Evolutionary conservation across 2,888 invertebrate species (phyloP).

Genomic region (Epinotia demarniana): DNA sequence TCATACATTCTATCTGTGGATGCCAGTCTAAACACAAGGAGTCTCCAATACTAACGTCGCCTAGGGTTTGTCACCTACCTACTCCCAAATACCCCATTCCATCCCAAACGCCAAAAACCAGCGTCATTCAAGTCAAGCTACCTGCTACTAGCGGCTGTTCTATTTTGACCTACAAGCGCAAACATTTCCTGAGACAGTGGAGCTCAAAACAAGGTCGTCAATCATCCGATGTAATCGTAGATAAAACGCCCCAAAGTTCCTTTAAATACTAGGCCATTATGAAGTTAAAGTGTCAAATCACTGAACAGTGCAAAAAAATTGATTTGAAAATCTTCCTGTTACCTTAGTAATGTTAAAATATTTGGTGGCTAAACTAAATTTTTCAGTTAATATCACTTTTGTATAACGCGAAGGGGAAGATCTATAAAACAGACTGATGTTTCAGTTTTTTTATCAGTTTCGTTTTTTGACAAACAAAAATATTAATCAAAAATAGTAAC

Average conservation of each 20-base stretch:
- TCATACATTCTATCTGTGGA: neutral
- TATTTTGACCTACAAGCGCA: neutral
- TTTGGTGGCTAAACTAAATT: neutral
- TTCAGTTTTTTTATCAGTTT: too few species aligned
- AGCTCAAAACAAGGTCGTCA: neutral
- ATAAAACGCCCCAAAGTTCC: neutral
- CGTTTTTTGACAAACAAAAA: neutral
- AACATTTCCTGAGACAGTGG: neutral
- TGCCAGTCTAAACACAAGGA: too few species aligned
- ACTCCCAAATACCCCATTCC: too few species aligned
- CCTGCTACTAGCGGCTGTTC: neutral
- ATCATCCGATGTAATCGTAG: neutral
- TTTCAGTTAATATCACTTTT: neutral
- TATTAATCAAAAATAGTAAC: constrained; percentile 7
- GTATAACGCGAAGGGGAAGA: too few species aligned
- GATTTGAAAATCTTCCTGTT: constrained; percentile 30
- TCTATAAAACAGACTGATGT: neutral
- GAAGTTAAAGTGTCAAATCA: constrained; percentile 33
- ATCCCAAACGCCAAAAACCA: neutral
- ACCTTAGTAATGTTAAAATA: neutral
- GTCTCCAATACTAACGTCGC: too few species aligned
- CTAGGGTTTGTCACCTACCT: too few species aligned
- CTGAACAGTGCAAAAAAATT: constrained; percentile 2
- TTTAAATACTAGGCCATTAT: neutral
- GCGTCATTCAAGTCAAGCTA: neutral